Evolutionary conservation across 2,888 invertebrate species (phyloP).

Genomic region (Nematopogon swammerdamellus): DNA sequence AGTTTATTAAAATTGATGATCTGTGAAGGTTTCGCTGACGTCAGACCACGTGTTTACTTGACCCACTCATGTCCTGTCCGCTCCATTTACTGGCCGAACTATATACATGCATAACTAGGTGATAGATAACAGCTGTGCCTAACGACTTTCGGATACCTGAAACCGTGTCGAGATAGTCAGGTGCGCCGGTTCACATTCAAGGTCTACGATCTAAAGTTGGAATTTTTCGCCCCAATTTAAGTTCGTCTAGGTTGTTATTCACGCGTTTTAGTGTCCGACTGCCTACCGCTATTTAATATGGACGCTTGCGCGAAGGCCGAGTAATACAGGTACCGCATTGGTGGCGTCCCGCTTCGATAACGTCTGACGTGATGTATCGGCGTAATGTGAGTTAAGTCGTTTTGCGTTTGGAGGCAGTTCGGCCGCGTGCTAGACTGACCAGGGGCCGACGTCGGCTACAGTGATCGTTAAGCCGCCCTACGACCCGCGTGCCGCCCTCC

Average conservation of each 20-base stretch:
- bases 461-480: conserved; percentile 8
- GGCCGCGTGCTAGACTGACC: conserved; percentile 5
- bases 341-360: background rate
- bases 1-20: no score
- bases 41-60: no score
- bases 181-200: no score
- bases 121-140: no score
- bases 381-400: background rate
- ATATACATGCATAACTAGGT: no score
- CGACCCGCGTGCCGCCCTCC: conserved; percentile 9
- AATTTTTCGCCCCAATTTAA: background rate
- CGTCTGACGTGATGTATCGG: background rate
- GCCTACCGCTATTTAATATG: conserved; percentile 2
- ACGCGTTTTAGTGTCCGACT: background rate
- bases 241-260: background rate
- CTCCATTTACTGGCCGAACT: no score
- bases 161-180: no score
- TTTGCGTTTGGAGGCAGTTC: background rate
- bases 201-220: no score
- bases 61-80: no score
- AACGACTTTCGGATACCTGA: no score
- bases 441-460: conserved; percentile 5
- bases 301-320: conserved; percentile 4
- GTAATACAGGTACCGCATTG: conserved; percentile 3
- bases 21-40: no score